Evolutionary conservation across 2,797 vertebrate species (phyloP).

Genomic region (Parauchenoglanis punctatus): DNA sequence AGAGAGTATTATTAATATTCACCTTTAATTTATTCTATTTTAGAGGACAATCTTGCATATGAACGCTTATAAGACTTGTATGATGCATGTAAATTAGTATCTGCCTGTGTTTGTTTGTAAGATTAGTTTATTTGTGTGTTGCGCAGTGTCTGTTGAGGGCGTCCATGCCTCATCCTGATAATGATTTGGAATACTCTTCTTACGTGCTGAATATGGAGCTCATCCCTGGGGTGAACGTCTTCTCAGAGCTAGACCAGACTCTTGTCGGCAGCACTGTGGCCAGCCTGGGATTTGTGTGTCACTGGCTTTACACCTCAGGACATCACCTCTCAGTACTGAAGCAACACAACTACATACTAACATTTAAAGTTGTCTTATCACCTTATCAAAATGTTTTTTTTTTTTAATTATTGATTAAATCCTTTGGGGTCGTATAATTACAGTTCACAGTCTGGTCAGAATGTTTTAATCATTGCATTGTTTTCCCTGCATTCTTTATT

Average conservation of each 20-base stretch:
- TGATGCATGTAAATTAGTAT: not conserved
- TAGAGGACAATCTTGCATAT: not conserved
- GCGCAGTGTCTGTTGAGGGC: conserved; percentile 84
- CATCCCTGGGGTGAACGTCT: conserved; percentile 87
- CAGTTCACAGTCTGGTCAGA: not conserved
- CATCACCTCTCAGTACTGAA: conserved; percentile 81
- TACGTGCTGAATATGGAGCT: conserved; percentile 79
- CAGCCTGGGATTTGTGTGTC: conserved; percentile 84
- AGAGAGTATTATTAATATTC: too few species aligned
- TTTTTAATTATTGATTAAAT: not conserved
- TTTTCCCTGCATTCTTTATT: not conserved
- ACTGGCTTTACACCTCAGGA: conserved; percentile 83
- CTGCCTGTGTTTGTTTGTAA: not conserved
- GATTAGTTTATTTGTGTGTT: conserved; percentile 26
- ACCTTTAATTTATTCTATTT: not conserved
- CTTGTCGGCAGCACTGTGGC: conserved; percentile 76
- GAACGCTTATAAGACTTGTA: not conserved
- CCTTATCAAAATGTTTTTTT: not conserved
- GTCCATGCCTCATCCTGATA: conserved; percentile 82
- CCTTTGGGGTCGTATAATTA: not conserved
- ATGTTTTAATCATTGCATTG: not conserved
- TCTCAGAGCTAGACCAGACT: conserved; percentile 81
- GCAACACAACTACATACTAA: conserved; percentile 15
- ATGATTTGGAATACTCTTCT: conserved; percentile 80
- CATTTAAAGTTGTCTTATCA: not conserved